A percentile compares a stretch with the other conserved stretches of the same genome.
Conservation (phyloP, 1,140 invertebrate genomes). For the Mya arenaria region DNA sequence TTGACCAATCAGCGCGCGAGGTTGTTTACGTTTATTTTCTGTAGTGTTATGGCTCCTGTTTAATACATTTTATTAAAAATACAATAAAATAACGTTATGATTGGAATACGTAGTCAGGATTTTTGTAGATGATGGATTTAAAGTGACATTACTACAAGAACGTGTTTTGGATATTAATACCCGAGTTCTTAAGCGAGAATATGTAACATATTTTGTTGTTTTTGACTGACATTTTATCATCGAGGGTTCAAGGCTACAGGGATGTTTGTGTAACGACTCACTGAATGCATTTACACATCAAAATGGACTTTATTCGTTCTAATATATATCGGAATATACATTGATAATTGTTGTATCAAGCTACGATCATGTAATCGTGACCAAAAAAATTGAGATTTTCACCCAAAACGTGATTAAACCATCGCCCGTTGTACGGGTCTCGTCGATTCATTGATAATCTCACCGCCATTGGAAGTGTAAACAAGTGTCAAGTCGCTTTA, state of each 20-base stretch:
- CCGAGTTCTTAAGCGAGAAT: neutral
- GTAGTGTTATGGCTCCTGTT: neutral
- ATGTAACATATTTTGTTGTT: conserved; percentile 1
- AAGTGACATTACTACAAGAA: neutral
- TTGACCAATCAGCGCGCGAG: neutral
- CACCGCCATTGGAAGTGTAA: neutral
- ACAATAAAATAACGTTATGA: neutral
- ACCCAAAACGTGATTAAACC: no score
- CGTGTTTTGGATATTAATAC: neutral
- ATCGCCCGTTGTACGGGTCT: neutral
- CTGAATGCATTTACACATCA: neutral
- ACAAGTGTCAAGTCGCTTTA: neutral
- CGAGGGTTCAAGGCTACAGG: neutral
- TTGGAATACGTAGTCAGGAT: neutral
- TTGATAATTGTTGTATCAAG: no score
- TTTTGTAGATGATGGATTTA: neutral
- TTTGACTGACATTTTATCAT: conserved; percentile 5
- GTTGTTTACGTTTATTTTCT: conserved; percentile 5
- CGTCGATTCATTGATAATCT: neutral
- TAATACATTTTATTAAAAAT: neutral
- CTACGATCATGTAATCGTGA: no score
- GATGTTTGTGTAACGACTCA: neutral
- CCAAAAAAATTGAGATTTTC: no score
- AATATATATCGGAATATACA: no score
- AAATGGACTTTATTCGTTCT: no score